These are phyloP conservation scores for Podarcis muralis DNA, from an alignment of 2,113 vertebrate genomes.

Conservation along the genomic window DNA sequence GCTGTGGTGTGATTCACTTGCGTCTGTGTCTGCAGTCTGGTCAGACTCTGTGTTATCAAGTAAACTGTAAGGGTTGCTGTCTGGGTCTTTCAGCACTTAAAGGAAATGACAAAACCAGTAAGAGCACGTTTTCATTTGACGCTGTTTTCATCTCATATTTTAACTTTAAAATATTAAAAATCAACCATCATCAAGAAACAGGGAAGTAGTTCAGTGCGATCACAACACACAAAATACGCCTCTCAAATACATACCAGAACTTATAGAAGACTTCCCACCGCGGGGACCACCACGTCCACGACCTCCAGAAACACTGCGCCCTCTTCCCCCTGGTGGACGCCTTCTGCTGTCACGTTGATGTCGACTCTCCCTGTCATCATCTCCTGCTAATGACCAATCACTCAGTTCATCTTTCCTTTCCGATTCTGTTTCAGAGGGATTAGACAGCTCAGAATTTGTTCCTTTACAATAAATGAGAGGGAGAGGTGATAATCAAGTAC, in stretches of 20 bases:
- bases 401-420: slow-evolving; percentile 96
- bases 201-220: neutral
- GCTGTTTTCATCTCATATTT: neutral
- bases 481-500: neutral
- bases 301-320: slow-evolving; percentile 84
- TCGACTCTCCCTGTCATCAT: slow-evolving; percentile 85
- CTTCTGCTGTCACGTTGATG: slow-evolving; percentile 89
- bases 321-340: slow-evolving; percentile 84
- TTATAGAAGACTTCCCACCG: slow-evolving; percentile 89
- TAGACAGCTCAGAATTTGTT: slow-evolving; percentile 96
- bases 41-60: slow-evolving; percentile 96
- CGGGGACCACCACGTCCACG: slow-evolving; percentile 88
- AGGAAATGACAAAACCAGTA: slow-evolving; percentile 50
- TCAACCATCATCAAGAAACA: neutral
- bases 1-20: slow-evolving; percentile 92
- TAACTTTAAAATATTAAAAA: neutral
- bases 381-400: slow-evolving; percentile 95
- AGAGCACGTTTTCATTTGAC: neutral
- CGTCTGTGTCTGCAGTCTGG: slow-evolving; percentile 95
- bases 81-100: slow-evolving; percentile 87
- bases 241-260: slow-evolving; percentile 81
- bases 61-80: slow-evolving; percentile 89
- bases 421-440: slow-evolving; percentile 96
- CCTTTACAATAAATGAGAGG: slow-evolving; percentile 75
- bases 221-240: neutral